A percentile compares a stretch with the other conserved stretches of the same genome.
phyloP scores from a whole-genome alignment of 2,113 vertebrate genomes.

The Sclerurus mexicanus region DNA sequence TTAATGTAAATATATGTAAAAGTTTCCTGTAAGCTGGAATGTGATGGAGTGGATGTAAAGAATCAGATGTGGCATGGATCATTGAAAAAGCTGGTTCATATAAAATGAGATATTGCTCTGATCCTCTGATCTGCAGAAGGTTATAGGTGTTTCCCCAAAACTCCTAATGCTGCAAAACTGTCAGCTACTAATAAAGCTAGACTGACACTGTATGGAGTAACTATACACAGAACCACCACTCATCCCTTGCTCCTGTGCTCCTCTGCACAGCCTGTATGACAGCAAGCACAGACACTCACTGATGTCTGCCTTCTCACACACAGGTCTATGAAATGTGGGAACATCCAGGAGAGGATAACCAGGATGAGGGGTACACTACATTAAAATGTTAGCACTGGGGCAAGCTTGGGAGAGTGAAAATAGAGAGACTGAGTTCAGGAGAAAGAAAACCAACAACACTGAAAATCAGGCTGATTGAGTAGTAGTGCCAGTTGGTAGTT shows the following conservation, averaged over 20 bases:
- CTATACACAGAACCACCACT: background rate
- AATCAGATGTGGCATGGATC: background rate
- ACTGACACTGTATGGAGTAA: background rate
- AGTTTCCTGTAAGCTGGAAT: background rate
- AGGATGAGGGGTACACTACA: background rate
- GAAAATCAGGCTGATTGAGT: background rate
- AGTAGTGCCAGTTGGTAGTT: background rate
- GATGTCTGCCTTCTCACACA: rapidly evolving
- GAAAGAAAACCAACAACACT: background rate
- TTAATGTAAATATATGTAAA: background rate
- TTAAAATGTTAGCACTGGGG: background rate
- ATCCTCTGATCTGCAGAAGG: background rate
- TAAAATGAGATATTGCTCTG: background rate
- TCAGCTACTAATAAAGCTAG: background rate
- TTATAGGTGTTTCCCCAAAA: background rate
- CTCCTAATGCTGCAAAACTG: background rate
- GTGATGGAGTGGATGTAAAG: background rate
- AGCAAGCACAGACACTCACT: background rate
- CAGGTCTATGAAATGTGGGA: background rate
- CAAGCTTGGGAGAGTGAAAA: background rate
- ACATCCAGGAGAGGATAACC: background rate
- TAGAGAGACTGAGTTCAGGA: background rate
- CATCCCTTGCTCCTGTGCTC: rapidly evolving
- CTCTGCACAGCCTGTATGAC: background rate
- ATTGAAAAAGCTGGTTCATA: background rate